phyloP scores from a whole-genome alignment of 2,888 invertebrate genomes.

The Drosophila buzzatii region DNA sequence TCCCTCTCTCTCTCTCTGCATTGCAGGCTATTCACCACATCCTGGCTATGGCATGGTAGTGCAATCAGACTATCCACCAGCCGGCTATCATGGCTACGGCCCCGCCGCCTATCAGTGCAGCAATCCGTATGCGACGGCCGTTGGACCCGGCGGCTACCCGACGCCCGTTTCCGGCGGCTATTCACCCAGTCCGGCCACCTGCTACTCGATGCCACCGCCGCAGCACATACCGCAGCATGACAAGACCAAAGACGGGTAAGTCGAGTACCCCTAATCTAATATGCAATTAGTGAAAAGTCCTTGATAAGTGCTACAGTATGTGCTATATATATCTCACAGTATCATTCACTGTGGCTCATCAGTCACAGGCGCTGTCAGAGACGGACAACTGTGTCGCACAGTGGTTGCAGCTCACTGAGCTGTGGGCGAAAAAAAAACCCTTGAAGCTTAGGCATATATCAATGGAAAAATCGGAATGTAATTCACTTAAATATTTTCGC shows the following conservation, averaged over 20 bases:
- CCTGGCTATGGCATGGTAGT: slow-evolving; percentile 93
- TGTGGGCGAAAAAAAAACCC: too few species aligned
- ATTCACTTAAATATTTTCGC: background rate
- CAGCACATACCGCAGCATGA: slow-evolving; percentile 92
- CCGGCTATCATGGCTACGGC: slow-evolving; percentile 90
- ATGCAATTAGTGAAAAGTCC: slow-evolving; percentile 60
- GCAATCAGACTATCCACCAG: slow-evolving; percentile 92
- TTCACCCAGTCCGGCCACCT: slow-evolving; percentile 89
- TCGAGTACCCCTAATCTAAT: slow-evolving; percentile 54
- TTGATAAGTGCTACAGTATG: slow-evolving; percentile 1
- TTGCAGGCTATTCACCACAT: slow-evolving; percentile 93
- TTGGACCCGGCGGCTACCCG: slow-evolving; percentile 87
- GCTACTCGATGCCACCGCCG: slow-evolving; percentile 95
- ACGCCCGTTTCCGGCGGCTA: slow-evolving; percentile 90
- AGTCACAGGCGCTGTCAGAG: slow-evolving; percentile 7
- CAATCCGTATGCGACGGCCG: slow-evolving; percentile 85
- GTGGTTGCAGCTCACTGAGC: slow-evolving; percentile 8
- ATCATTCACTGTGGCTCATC: slow-evolving; percentile 22
- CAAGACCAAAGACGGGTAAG: slow-evolving; percentile 87
- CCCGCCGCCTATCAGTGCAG: slow-evolving; percentile 87
- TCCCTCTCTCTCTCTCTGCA: background rate
- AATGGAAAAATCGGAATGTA: background rate
- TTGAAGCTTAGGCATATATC: too few species aligned
- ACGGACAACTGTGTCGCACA: slow-evolving; percentile 9
- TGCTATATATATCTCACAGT: slow-evolving; percentile 9